A percentile compares a stretch with the other conserved stretches of the same genome.
Conservation (phyloP, 64 coral and sea anemone species). For the Acropora tenuis region DNA sequence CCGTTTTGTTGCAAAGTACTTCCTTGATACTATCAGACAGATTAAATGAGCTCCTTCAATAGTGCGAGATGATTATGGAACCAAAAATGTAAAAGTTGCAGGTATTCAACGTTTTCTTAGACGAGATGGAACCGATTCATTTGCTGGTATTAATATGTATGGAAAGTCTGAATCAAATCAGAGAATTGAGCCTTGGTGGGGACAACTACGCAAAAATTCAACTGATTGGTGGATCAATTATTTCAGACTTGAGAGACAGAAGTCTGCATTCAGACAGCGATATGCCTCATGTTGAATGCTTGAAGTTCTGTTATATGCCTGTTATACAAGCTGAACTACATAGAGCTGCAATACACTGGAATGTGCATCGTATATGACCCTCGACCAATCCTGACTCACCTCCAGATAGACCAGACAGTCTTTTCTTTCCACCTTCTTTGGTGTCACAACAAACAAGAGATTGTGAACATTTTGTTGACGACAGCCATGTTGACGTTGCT, state of each 20-base stretch:
- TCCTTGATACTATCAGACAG: background rate
- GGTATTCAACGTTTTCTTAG: slow-evolving; percentile 44
- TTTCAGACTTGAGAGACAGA: slow-evolving; percentile 8
- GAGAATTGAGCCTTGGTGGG: slow-evolving; percentile 46
- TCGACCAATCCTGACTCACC: slow-evolving; percentile 12
- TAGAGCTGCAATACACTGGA: slow-evolving; percentile 18
- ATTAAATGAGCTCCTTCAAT: background rate
- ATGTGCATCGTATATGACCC: slow-evolving; percentile 32
- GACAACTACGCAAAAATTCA: background rate
- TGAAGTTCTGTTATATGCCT: slow-evolving; percentile 34
- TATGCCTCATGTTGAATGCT: background rate
- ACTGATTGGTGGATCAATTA: slow-evolving; percentile 35
- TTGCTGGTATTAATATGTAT: slow-evolving; percentile 41
- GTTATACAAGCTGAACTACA: slow-evolving; percentile 20
- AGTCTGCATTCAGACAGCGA: background rate
- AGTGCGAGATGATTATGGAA: slow-evolving; percentile 41
- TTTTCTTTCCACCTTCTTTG: background rate
- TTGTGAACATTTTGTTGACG: slow-evolving; percentile 5
- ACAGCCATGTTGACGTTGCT: background rate
- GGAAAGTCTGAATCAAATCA: slow-evolving; percentile 36
- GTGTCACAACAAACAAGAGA: background rate
- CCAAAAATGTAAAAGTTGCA: slow-evolving; percentile 59
- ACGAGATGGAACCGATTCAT: background rate
- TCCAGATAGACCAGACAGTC: background rate
- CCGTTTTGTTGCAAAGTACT: background rate